These are phyloP conservation scores for Timema cristinae DNA, from an alignment of 2,888 invertebrate species.

Conservation along the genomic window DNA sequence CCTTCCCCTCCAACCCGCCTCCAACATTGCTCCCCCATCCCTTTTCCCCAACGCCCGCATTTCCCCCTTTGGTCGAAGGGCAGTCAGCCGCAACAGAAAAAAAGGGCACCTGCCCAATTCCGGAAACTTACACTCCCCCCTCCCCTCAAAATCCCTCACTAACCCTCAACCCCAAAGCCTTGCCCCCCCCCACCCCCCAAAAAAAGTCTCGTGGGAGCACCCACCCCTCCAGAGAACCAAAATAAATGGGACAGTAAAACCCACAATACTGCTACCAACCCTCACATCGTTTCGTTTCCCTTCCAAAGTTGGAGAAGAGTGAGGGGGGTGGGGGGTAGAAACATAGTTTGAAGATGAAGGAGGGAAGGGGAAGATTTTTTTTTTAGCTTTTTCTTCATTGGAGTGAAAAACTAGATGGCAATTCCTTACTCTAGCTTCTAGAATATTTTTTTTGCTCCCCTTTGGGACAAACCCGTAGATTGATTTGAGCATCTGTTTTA, in stretches of 20 bases:
- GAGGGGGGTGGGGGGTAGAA: conserved; percentile 19
- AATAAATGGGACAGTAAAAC: conserved; percentile 30
- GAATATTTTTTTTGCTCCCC: too few species aligned
- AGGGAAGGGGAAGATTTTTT: not conserved
- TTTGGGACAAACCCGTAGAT: too few species aligned
- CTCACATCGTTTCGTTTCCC: conserved; percentile 22
- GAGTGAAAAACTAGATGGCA: conserved; percentile 15
- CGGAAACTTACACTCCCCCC: not conserved
- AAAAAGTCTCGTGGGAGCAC: not conserved
- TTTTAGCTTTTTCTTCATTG: conserved; percentile 10
- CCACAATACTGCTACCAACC: conserved; percentile 29
- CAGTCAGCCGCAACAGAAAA: not conserved
- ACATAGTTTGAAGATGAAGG: not conserved
- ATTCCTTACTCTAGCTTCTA: not conserved
- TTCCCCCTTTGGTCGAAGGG: not conserved
- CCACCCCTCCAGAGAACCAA: conserved; percentile 20
- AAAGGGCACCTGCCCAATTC: not conserved
- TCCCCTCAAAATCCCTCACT: not conserved
- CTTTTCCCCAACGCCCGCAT: not conserved
- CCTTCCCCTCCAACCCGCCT: too few species aligned
- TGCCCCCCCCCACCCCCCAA: not conserved
- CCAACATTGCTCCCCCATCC: too few species aligned
- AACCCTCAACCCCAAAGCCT: not conserved
- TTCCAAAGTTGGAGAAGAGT: not conserved
- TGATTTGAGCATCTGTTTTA: too few species aligned